Conservation (phyloP, 2,888 invertebrate genomes). For the Nemotelus nigrinus region DNA sequence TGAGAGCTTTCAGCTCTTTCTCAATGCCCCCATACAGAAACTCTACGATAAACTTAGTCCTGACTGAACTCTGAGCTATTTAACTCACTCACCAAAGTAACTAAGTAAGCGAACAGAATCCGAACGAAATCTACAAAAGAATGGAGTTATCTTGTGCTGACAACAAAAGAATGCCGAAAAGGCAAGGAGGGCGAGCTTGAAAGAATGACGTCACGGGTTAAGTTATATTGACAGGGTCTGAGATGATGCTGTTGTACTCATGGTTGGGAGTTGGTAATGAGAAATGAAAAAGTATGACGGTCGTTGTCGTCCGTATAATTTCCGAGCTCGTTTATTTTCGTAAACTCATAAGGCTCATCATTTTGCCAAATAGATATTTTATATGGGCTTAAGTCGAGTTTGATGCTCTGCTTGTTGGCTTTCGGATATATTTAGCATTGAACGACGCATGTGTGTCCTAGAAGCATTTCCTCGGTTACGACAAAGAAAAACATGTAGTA, state of each 20-base stretch:
- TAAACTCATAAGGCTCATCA: slow-evolving; percentile 13
- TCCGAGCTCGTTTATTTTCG: not conserved
- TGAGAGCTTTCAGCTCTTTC: no score
- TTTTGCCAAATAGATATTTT: not conserved
- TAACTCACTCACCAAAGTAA: not conserved
- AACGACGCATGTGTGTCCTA: not conserved
- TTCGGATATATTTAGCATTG: not conserved
- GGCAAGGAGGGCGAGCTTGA: not conserved
- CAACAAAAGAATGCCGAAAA: not conserved
- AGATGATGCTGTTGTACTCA: not conserved
- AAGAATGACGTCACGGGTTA: not conserved
- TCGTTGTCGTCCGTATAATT: not conserved
- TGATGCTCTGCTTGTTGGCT: not conserved
- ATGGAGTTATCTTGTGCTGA: slow-evolving; percentile 26
- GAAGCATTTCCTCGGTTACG: slow-evolving; percentile 9
- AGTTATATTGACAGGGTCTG: slow-evolving; percentile 17
- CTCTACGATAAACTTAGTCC: not conserved
- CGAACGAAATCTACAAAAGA: not conserved
- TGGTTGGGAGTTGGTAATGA: not conserved
- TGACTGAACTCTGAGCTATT: not conserved
- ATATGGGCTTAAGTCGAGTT: not conserved
- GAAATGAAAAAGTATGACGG: not conserved
- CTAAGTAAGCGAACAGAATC: not conserved
- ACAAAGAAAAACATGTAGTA: slow-evolving; percentile 14
- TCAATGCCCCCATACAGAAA: no score